A percentile compares a stretch with the other conserved stretches of the same genome.
Evolutionary conservation across 2,113 vertebrate species (phyloP).

Genomic region (Alosa alosa): DNA sequence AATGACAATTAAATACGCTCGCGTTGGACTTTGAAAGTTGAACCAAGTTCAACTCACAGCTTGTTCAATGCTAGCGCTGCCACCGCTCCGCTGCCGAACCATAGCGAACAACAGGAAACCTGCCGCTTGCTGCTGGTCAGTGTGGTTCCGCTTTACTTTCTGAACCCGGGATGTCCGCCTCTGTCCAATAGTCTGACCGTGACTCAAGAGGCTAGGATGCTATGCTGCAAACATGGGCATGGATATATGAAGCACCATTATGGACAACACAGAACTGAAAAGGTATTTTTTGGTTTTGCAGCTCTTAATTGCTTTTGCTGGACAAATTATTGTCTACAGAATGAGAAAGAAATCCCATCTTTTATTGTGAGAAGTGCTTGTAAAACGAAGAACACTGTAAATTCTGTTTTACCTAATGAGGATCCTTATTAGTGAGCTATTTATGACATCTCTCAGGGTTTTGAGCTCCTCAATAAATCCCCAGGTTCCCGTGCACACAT

Average conservation of each 20-base stretch:
- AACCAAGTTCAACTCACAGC: too few species aligned
- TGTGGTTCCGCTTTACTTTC: too few species aligned
- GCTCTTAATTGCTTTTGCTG: not conserved
- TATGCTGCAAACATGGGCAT: not conserved
- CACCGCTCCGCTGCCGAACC: too few species aligned
- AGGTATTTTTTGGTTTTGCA: not conserved
- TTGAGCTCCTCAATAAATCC: not conserved
- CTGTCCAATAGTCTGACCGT: not conserved
- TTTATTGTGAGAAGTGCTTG: not conserved
- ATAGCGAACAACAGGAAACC: too few species aligned
- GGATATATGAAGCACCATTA: too few species aligned
- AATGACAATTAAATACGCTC: too few species aligned
- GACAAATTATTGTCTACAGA: not conserved
- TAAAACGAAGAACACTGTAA: not conserved
- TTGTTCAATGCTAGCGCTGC: too few species aligned
- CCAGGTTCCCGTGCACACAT: conserved; percentile 35
- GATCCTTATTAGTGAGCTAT: not conserved
- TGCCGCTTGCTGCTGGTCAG: too few species aligned
- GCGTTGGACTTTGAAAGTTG: too few species aligned
- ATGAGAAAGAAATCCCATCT: not conserved
- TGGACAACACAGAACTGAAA: not conserved
- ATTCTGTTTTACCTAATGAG: not conserved
- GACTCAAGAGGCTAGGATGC: not conserved
- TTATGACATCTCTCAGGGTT: not conserved
- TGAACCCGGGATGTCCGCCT: too few species aligned